Evolutionary conservation across 2,888 invertebrate genomes (phyloP).

Genomic region (Morpho helenor): DNA sequence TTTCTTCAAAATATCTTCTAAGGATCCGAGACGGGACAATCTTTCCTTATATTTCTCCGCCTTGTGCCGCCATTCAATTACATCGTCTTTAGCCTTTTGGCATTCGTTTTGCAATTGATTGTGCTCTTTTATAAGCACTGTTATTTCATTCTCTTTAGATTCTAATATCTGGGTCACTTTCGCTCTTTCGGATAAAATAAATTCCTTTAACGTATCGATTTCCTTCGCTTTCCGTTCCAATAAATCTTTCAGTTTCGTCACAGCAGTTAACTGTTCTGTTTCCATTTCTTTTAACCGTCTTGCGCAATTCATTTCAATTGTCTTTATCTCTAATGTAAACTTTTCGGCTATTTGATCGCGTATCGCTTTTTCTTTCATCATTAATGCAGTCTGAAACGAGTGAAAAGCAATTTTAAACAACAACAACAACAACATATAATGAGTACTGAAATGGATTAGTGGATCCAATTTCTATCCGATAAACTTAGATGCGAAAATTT

Average conservation of each 20-base stretch:
- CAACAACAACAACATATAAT: too few relatives aligned
- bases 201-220: conserved; percentile 71
- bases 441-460: too few relatives aligned
- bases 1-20: conserved; percentile 55
- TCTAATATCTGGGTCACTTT: conserved; percentile 73
- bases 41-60: conserved; percentile 61
- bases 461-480: too few relatives aligned
- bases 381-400: conserved; percentile 64
- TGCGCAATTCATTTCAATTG: conserved; percentile 75
- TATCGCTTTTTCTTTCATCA: conserved; percentile 78
- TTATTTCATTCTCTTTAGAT: conserved; percentile 73
- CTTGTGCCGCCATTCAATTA: conserved; percentile 56
- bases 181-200: conserved; percentile 70
- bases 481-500: too few relatives aligned
- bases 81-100: conserved; percentile 54
- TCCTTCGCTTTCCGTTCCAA: conserved; percentile 75
- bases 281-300: conserved; percentile 72
- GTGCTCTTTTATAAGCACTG: conserved; percentile 65
- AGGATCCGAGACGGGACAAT: conserved; percentile 50
- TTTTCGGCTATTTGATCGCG: conserved; percentile 84
- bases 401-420: neutral
- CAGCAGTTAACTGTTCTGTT: conserved; percentile 62
- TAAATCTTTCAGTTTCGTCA: conserved; percentile 68
- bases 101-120: conserved; percentile 56
- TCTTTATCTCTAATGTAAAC: conserved; percentile 81